Conservation (phyloP, 2,113 vertebrate genomes). For the Salminus brasiliensis region DNA sequence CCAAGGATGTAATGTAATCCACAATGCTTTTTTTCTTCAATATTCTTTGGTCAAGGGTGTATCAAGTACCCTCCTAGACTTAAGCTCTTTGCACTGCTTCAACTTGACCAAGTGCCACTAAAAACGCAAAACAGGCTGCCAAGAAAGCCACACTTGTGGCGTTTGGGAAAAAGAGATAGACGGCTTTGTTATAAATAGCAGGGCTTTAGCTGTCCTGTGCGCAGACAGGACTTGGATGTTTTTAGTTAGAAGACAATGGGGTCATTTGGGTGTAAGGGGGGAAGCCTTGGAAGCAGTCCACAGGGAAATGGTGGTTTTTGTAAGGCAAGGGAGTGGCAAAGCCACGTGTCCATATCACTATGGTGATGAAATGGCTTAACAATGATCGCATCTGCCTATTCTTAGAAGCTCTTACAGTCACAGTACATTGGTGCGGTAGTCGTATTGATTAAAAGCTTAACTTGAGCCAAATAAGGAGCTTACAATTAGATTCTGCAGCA, state of each 20-base stretch:
- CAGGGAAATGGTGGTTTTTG: constrained; percentile 44
- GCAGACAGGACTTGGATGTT: constrained; percentile 55
- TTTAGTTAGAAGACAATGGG: constrained; percentile 60
- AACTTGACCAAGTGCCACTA: constrained; percentile 17
- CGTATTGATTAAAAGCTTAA: background rate
- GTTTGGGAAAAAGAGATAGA: constrained; percentile 2
- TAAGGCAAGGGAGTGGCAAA: constrained; percentile 51
- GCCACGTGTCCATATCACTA: constrained; percentile 26
- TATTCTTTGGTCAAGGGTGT: background rate
- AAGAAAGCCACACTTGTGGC: constrained; percentile 24
- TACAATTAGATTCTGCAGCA: constrained; percentile 2
- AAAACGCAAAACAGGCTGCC: constrained; percentile 22
- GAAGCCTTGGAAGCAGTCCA: constrained; percentile 54
- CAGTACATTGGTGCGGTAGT: background rate
- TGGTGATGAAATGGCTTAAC: constrained; percentile 34
- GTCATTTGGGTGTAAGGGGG: constrained; percentile 45
- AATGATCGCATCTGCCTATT: constrained; percentile 8
- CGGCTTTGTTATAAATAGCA: constrained; percentile 33
- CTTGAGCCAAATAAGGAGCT: constrained; percentile 1
- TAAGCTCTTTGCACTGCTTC: constrained; percentile 12
- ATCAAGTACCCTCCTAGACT: constrained; percentile 11
- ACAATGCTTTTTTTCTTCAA: background rate
- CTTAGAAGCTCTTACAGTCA: background rate
- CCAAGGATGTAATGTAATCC: background rate
- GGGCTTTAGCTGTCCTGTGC: constrained; percentile 53